Percentiles rank a stretch among this genome's conserved stretches.
phyloP scores from a whole-genome alignment of 2,888 invertebrate genomes.

The Agrotis segetum region DNA sequence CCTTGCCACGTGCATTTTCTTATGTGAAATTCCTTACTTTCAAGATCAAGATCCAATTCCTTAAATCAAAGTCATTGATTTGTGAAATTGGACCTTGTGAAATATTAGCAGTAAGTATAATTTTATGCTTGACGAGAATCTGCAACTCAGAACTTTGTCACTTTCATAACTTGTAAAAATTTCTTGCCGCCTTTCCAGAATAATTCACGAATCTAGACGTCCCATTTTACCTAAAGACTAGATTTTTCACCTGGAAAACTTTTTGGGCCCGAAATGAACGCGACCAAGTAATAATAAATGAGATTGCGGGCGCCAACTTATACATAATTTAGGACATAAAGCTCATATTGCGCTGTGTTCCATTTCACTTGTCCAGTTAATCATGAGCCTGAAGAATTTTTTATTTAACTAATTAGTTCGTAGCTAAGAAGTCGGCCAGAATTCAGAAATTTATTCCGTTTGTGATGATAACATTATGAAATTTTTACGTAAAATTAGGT shows the following conservation, averaged over 20 bases:
- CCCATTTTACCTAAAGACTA: constrained; percentile 25
- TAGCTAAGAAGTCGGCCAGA: neutral
- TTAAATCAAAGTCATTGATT: too few species aligned
- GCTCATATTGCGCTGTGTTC: constrained; percentile 60
- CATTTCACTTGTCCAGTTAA: constrained; percentile 51
- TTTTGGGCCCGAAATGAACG: constrained; percentile 63
- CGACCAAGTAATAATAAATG: constrained; percentile 73
- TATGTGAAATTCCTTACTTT: too few species aligned
- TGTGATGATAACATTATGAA: neutral
- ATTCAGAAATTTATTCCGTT: neutral
- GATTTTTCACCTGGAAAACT: constrained; percentile 49
- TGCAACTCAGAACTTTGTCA: too few species aligned
- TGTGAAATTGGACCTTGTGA: too few species aligned
- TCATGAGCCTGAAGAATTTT: constrained; percentile 18
- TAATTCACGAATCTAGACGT: constrained; percentile 20
- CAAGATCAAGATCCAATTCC: too few species aligned
- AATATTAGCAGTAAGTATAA: too few species aligned
- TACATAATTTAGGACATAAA: constrained; percentile 72
- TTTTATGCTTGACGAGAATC: too few species aligned
- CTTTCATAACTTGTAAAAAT: neutral
- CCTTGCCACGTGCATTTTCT: too few species aligned
- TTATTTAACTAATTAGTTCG: constrained; percentile 28
- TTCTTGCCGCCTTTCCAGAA: neutral
- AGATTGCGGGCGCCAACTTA: constrained; percentile 68
- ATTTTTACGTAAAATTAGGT: too few species aligned